Evolutionary conservation across 2,113 vertebrate genomes (phyloP), one percentile per base, ranked within the genome.

Genomic region (Esox niger): DNA sequence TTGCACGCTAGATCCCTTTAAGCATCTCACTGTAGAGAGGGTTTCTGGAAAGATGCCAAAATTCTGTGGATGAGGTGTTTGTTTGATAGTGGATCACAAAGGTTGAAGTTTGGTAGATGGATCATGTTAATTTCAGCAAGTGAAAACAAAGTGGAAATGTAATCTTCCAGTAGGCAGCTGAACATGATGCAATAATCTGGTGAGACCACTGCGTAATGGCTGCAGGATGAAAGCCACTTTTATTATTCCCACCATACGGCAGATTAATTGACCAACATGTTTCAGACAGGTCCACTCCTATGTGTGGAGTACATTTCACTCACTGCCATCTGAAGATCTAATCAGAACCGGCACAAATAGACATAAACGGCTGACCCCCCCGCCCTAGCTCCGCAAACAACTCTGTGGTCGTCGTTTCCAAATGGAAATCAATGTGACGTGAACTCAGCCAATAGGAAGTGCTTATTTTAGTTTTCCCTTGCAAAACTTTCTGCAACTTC

Each of bases 181-280:
- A 61, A 35, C n/a, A 27, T 15, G 20, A 60, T 10, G 20, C 9
- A 35, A 1, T 61, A 21, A 35, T n/a, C 31, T 11, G n/a, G 10
- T n/a, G 20, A 33, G 31, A 61, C 32, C 3, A 25, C 31, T 5
- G 13, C 59, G 23, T 61, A 23, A 61, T 25, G 21, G 31, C 21
- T 23, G 2, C 31, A 32, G 7, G 31, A 61, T 35, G 30, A 35
- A 61, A 61, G 17, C 4, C 5, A 3, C 7, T 61, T 21, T n/a
- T 30, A 29, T n/a, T n/a, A n/a, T 10, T 61, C 31, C 59, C 30
- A 23, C 7, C 59, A 4, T 68, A 80, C 79, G 80, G 76, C 70
- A 66, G 70, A 7, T 47, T 15, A 58, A 71, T 21, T 60, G 46
- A 33, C 30, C 3, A 17, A 54, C 43, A 52, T 23, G 43, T 61